A percentile compares a stretch with the other conserved stretches of the same genome.
Conservation (phyloP, 2,888 invertebrate genomes). For the Sesia bembeciformis region DNA sequence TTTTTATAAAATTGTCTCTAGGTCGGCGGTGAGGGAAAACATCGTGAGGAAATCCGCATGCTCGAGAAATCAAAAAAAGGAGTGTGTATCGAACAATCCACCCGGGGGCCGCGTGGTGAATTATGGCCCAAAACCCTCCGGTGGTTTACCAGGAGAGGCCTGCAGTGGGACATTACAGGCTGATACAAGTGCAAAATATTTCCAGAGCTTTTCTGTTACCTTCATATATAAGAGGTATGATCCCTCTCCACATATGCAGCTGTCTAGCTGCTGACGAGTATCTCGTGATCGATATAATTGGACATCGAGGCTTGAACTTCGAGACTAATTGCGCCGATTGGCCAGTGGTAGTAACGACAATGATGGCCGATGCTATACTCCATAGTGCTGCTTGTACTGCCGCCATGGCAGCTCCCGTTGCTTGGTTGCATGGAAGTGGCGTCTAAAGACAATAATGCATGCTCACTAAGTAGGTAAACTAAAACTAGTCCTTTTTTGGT, state of each 20-base stretch:
- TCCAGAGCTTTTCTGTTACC: slow-evolving; percentile 39
- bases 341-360: slow-evolving; percentile 78
- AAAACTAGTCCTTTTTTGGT: no score
- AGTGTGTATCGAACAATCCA: no score
- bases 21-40: no score
- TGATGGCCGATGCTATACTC: slow-evolving; percentile 78
- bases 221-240: slow-evolving; percentile 78
- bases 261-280: slow-evolving; percentile 75
- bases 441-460: slow-evolving; percentile 30
- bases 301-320: slow-evolving; percentile 80
- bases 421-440: slow-evolving; percentile 74
- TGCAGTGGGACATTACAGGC: no score
- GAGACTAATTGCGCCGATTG: slow-evolving; percentile 78
- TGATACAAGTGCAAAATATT: no score
- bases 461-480: no score
- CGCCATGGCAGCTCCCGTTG: slow-evolving; percentile 81
- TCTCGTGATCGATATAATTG: slow-evolving; percentile 80
- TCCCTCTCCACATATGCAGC: slow-evolving; percentile 78
- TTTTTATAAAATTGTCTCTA: no score
- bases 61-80: no score
- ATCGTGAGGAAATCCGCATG: no score
- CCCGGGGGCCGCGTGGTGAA: no score
- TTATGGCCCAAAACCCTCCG: no score
- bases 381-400: slow-evolving; percentile 84
- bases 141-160: no score